These are phyloP conservation scores for Acropora tenuis DNA, from an alignment of 64 coral and sea anemone genomes.

Conservation along the genomic window DNA sequence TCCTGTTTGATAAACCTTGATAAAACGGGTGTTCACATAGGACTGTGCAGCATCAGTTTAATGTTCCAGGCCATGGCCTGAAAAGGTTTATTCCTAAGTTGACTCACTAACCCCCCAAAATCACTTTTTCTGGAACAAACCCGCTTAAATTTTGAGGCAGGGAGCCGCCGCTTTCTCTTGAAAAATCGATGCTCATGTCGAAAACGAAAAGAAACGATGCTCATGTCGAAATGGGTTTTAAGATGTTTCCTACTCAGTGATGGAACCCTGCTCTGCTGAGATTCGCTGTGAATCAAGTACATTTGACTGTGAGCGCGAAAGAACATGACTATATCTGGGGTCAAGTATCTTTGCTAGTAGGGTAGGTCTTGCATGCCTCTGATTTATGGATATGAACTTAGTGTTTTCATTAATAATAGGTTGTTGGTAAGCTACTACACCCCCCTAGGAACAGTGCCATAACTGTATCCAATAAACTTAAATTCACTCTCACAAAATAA, in stretches of 20 bases:
- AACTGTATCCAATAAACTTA: too few relatives aligned
- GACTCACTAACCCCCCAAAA: constrained; percentile 12
- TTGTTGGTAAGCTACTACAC: too few relatives aligned
- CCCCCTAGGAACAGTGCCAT: too few relatives aligned
- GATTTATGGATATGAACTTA: too few relatives aligned
- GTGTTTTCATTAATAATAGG: too few relatives aligned
- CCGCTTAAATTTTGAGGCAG: constrained; percentile 54
- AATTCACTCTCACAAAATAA: too few relatives aligned
- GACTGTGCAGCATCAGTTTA: constrained; percentile 18
- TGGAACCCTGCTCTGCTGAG: too few relatives aligned
- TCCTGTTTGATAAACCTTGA: constrained; percentile 39
- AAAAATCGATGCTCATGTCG: constrained; percentile 19
- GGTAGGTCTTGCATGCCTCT: too few relatives aligned
- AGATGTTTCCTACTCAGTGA: neutral
- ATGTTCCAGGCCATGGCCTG: constrained; percentile 70
- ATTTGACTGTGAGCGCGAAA: too few relatives aligned
- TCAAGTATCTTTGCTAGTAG: neutral
- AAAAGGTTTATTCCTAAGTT: constrained; percentile 37
- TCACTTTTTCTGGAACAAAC: constrained; percentile 35
- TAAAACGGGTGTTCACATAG: neutral
- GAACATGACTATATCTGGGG: neutral
- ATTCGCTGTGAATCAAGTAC: too few relatives aligned
- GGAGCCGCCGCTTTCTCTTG: constrained; percentile 29
- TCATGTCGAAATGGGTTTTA: constrained; percentile 53
- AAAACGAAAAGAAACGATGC: neutral